Conservation (phyloP, 2,888 invertebrate species). For the Tachina fera region DNA sequence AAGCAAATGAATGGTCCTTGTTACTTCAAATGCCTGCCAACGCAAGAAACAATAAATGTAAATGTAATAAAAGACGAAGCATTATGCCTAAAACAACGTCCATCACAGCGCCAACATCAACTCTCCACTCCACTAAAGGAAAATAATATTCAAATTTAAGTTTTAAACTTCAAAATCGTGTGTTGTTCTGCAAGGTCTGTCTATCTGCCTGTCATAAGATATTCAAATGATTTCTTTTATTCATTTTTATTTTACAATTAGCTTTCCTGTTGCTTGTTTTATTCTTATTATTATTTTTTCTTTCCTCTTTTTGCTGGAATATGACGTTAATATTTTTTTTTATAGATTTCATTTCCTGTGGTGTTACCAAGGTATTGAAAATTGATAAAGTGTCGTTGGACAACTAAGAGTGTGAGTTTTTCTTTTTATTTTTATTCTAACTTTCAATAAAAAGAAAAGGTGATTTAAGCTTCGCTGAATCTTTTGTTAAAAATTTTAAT, state of each 20-base stretch:
- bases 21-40: conserved; percentile 47
- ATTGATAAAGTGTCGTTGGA: conserved; percentile 70
- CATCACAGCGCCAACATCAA: conserved; percentile 14
- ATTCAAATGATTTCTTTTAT: conserved; percentile 61
- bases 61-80: conserved; percentile 66
- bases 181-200: conserved; percentile 6
- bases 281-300: neutral
- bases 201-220: conserved; percentile 63
- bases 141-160: conserved; percentile 63
- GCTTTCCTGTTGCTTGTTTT: conserved; percentile 63
- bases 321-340: conserved; percentile 29
- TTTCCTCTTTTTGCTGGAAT: neutral
- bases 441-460: conserved; percentile 40
- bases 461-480: conserved; percentile 69
- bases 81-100: conserved; percentile 60
- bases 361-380: conserved; percentile 69
- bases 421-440: conserved; percentile 36
- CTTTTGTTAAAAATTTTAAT: conserved; percentile 61
- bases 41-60: conserved; percentile 50
- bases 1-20: conserved; percentile 56
- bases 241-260: conserved; percentile 66
- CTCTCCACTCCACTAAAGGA: neutral
- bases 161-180: conserved; percentile 51
- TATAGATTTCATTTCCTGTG: conserved; percentile 58
- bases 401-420: conserved; percentile 48